phyloP scores from a whole-genome alignment of 1,140 invertebrate species.

The Drosophila arizonae region DNA sequence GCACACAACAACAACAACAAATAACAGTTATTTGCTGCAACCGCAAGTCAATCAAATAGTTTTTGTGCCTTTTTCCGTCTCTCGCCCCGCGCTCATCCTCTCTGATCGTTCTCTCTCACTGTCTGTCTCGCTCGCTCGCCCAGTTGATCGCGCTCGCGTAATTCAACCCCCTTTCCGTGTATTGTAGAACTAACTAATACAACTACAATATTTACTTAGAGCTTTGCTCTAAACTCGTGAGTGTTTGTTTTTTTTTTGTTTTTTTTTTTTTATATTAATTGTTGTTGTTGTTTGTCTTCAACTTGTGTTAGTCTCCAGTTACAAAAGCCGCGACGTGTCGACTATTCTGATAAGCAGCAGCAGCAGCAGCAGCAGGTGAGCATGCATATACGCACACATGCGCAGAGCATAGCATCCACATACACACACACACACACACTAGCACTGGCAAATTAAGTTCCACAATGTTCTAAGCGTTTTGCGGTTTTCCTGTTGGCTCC shows the following conservation, averaged over 20 bases:
- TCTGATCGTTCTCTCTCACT: background rate
- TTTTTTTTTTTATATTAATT: constrained; percentile 1
- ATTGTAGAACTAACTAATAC: constrained; percentile 33
- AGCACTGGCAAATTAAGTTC: constrained; percentile 19
- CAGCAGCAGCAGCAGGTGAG: constrained; percentile 47
- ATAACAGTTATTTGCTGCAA: constrained; percentile 39
- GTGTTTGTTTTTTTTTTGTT: constrained; percentile 13
- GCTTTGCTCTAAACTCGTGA: constrained; percentile 1
- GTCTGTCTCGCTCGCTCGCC: background rate
- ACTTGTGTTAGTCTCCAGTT: constrained; percentile 55
- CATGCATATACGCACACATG: constrained; percentile 2
- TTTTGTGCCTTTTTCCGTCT: background rate
- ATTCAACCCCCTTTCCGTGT: constrained; percentile 39
- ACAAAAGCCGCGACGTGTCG: constrained; percentile 57
- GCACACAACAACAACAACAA: constrained; percentile 25
- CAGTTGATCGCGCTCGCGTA: constrained; percentile 27
- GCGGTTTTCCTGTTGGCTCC: constrained; percentile 53
- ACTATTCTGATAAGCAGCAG: constrained; percentile 32
- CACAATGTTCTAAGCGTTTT: constrained; percentile 60
- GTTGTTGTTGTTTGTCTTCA: constrained; percentile 18
- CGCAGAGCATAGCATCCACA: background rate
- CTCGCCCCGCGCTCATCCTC: background rate
- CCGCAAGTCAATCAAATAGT: constrained; percentile 65
- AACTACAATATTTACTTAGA: constrained; percentile 31
- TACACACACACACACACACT: constrained; percentile 3